Base-by-base conservation (phyloP, 2,888 invertebrate genomes). In the Zhuqinia jingwanae region DNA sequence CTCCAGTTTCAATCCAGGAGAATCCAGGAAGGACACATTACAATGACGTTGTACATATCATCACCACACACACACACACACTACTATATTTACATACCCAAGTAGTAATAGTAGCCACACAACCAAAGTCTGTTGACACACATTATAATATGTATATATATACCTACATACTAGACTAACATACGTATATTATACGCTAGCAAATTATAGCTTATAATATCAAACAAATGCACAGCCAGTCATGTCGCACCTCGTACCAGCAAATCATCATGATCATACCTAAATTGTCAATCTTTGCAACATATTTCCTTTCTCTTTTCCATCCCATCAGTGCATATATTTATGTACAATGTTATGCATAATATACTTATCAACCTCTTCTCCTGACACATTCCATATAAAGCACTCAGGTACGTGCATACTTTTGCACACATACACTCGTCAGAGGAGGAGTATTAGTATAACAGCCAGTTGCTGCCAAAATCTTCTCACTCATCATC, bases 251-350 rank as follows among this genome's bases (percentile, higher is more conserved):
- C 53, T 68, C 75, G 36, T 75, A 30, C 53, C 56, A 50, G n/a
- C 36, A 75, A 56, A 56, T 36, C 25, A 27, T 76, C 76, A 76
- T 65, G 25, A 65, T 30, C 58, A 70, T 81, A 42, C 58, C 47
- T 65, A 83, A 81, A 82, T 36, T 83, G 83, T 83, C 76, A 76
- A 65, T 83, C 75, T 76, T 76, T 76, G 36, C 60, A n/a, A 50
- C 75, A 75, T 27, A 30, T 30, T 27, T 53, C 8, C 36, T 36
- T n/a, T 25, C 36, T 36, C 36, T 20, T 25, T 58, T 22, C n/a
- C 20, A 2, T 56, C n/a, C 42, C 42, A 56, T 56, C 56, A 56
- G 10, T 6, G 5, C 56, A n/a, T 6, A 15, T 6, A 17, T 56
- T 6, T n/a, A n/a, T 56, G 10, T 56, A 5, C 56, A 8, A 17